Evolutionary conservation across 1,140 invertebrate species (phyloP).

Genomic region (Scaptomyza graminum): DNA sequence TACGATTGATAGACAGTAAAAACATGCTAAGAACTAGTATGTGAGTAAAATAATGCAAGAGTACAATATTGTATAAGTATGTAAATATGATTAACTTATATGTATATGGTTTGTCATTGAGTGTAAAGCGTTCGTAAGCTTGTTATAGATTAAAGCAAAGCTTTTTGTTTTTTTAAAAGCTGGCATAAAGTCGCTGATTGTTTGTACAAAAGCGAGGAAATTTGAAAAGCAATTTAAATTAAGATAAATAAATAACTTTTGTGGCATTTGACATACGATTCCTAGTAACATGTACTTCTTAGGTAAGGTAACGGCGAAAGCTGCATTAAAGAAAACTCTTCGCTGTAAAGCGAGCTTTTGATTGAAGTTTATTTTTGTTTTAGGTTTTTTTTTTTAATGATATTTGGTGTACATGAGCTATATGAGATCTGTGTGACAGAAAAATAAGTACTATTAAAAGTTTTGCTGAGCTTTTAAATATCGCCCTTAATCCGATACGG

Average conservation of each 20-base stretch:
- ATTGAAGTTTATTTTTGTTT: background rate
- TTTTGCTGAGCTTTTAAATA: background rate
- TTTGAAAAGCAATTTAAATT: constrained; percentile 29
- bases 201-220: constrained; percentile 14
- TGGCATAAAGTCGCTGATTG: constrained; percentile 18
- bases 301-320: constrained; percentile 10
- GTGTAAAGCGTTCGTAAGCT: constrained; percentile 67
- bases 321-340: constrained; percentile 21
- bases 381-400: background rate
- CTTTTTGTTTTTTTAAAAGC: constrained; percentile 16
- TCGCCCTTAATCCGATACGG: background rate
- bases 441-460: background rate
- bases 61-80: background rate
- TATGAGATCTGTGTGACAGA: background rate
- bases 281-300: constrained; percentile 19
- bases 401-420: background rate
- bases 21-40: constrained; percentile 28
- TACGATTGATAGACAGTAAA: constrained; percentile 20
- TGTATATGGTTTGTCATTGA: constrained; percentile 14
- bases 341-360: background rate
- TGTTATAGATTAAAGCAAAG: constrained; percentile 68
- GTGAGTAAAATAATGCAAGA: background rate
- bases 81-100: constrained; percentile 13
- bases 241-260: background rate
- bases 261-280: constrained; percentile 19